Evolutionary conservation across 2,888 invertebrate species (phyloP).

Genomic region (Drosophila picticornis): DNA sequence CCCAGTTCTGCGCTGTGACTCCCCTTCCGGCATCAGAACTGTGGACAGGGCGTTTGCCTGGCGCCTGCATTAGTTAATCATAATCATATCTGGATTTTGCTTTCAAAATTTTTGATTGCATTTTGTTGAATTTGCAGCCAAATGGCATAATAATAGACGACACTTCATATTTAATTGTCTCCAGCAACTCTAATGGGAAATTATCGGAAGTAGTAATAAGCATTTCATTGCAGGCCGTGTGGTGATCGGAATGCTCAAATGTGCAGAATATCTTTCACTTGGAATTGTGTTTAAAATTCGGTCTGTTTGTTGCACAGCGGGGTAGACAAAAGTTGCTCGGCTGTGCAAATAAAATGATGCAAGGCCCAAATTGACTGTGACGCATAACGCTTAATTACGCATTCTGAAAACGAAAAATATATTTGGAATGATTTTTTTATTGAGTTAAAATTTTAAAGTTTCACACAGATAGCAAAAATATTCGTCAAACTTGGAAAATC

Average conservation of each 20-base stretch:
- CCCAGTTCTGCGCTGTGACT: background rate
- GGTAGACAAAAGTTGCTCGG: background rate
- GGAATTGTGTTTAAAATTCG: slow-evolving; percentile 2
- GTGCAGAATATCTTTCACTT: background rate
- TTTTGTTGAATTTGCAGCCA: slow-evolving; percentile 7
- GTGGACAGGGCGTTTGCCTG: background rate
- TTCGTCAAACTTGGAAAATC: background rate
- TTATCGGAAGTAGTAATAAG: slow-evolving; percentile 9
- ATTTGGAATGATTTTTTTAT: background rate
- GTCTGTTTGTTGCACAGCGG: background rate
- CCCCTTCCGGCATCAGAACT: slow-evolving; percentile 1
- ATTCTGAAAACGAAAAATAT: background rate
- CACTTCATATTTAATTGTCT: slow-evolving; percentile 12
- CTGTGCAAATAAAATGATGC: no score
- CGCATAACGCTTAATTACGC: background rate
- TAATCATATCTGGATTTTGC: slow-evolving; percentile 30
- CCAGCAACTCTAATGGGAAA: background rate
- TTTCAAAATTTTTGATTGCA: slow-evolving; percentile 35
- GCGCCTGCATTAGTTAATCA: slow-evolving; percentile 22
- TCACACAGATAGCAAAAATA: background rate
- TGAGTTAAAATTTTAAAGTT: background rate
- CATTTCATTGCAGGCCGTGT: slow-evolving; percentile 1
- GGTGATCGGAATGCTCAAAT: background rate
- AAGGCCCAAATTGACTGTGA: background rate
- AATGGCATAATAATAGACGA: slow-evolving; percentile 15